Conservation (phyloP, 1,140 invertebrate species). For the Drosophila ogumai region DNA sequence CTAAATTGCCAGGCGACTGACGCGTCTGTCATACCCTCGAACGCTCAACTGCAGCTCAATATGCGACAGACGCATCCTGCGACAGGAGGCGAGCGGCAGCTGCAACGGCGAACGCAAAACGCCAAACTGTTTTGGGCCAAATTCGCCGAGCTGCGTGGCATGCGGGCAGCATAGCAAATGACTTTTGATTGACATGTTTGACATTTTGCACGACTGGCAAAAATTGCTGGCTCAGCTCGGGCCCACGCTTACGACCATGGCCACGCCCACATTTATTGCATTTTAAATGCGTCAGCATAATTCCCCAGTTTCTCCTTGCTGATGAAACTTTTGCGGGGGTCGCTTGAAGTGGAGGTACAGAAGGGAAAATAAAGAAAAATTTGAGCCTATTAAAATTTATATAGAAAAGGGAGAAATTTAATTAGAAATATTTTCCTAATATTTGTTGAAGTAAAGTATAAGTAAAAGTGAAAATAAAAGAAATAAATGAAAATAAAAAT, state of each 20-base stretch:
- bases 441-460: neutral
- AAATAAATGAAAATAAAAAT: no score
- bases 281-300: constrained; percentile 79
- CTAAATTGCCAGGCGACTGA: constrained; percentile 67
- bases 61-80: constrained; percentile 17
- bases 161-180: constrained; percentile 66
- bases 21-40: constrained; percentile 44
- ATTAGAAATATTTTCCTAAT: neutral
- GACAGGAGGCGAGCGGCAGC: neutral
- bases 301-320: constrained; percentile 48
- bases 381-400: neutral
- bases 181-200: constrained; percentile 83
- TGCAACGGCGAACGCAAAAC: constrained; percentile 7
- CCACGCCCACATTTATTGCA: constrained; percentile 64
- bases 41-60: constrained; percentile 48
- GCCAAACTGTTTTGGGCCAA: constrained; percentile 48
- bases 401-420: no score
- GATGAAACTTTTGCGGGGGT: constrained; percentile 33
- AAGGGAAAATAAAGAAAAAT: neutral
- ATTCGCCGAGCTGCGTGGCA: constrained; percentile 52
- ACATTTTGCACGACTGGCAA: constrained; percentile 79
- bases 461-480: no score
- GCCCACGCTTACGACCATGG: neutral
- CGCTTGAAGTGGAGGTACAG: neutral
- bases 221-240: constrained; percentile 57